Evolutionary conservation across 2,113 vertebrate genomes (phyloP), one percentile per base, ranked within the genome.

Genomic region (Chrysochloris asiatica): DNA sequence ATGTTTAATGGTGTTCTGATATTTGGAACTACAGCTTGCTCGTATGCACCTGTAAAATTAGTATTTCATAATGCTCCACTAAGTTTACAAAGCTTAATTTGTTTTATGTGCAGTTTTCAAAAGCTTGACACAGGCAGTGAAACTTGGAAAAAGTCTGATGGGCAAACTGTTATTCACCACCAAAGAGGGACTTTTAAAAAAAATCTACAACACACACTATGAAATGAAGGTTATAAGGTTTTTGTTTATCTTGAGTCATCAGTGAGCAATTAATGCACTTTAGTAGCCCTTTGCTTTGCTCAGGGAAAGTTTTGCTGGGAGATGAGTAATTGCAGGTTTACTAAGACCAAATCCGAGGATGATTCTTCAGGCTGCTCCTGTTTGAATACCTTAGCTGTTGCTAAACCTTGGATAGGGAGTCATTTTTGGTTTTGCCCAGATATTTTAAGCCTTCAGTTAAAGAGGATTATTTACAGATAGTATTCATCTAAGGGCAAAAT

Each of bases 1-100:
- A 97, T 96, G 94, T 96, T 97, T 97, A 96, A 96, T 96, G 96
- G 90, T 82, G 87, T 93, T 97, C 94, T 95, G 94, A 96, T 96
- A 96, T 96, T 97, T 96, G 94, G 94, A 95, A 96, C 88, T 96
- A 93, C 90, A 97, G 94, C 95, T 97, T 95, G 90, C 96, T 97
- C 94, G 93, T 96, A 96, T 97, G 97, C 98, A 98, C 97, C 97
- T 98, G 97, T 98, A 98, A 97, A 97, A 97, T 97, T 97, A 97
- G 96, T 93, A 97, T 98, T 94, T 96, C 97, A 91, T 91, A 94
- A 94, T 96, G 96, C 95, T 97, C 95, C 95, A 93, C 81, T 92
- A 95, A 92, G 95, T 97, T 95, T 92, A 92, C 97, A 97, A 98
- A 98, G 95, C 0, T 88, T 94, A 95, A 81, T 91, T 94, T 95